Base-by-base conservation (phyloP, 2,888 invertebrate genomes). In the Hetaerina titia region DNA sequence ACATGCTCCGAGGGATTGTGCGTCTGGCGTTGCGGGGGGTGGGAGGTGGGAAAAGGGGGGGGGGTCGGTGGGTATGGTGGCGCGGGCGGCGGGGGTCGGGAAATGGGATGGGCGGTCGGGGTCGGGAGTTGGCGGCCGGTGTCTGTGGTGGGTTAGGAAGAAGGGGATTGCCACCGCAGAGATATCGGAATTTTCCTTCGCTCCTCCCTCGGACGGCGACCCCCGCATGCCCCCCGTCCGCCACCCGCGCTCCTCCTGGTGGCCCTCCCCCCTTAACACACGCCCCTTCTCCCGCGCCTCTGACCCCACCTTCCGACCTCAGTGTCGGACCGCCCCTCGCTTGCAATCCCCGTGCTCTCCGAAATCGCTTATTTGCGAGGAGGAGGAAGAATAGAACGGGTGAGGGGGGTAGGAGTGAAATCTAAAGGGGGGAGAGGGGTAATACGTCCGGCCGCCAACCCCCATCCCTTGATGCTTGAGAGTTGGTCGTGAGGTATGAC, bases 1-100 rank as follows among this genome's bases (percentile, higher is more conserved):
- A 89, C 89, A 92, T 90, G 90, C 45, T 64, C 90, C 58, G 60
- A 25, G 90, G 90, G 90, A 90, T 88, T 88, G 88, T 88, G 88
- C 88, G 45, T 88, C 69, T 69, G 69, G 69, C 90, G 63, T 22
- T 60, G 90, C 58, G 60, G 58, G 9, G 8, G 88, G 7, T 31
- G 7, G 45, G 45, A 45, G 17, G 1, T 31, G 5, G 56, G 56
- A 17, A 45, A 31, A 0, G 56, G 88, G 0, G 17, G 15, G 56
- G 19, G 56, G 88, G 88, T 13, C 2, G 17, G 31, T 13, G 11
- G 19, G 63, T 17, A 25, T 9, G 19, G 45, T 4, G 17, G 2
- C 22, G n/a, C 8, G 11, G 6, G 31, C 25, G 8, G 11, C 11
- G 13, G 31, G 45, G 1, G 13, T 31, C 45, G 45, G 45, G 45